Base-by-base conservation (phyloP, 2,797 vertebrate genomes). In the Acestrorhynchus altus region DNA sequence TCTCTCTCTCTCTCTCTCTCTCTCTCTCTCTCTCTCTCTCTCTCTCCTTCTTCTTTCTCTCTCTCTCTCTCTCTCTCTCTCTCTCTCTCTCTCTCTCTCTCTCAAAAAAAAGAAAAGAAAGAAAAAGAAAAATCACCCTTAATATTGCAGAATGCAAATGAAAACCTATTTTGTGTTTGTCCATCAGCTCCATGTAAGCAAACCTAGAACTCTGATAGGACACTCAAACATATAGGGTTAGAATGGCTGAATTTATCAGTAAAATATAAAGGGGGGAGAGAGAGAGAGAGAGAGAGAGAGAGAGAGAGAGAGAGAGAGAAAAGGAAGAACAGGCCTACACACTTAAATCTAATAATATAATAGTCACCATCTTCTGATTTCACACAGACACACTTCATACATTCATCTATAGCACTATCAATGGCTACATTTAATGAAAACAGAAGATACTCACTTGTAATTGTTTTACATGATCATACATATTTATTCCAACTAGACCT, bases 371-470 rank as follows among this genome's bases (percentile, higher is more conserved):
- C 74, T 67, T 77, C 24, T 86, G 76, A 80, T 84, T 85, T 85
- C 68, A 87, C 82, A 81, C 85, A 71, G 20, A 78, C 59, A 83
- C 35, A 77, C 31, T 78, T 86, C 81, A 85, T 87, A 92, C 88
- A 90, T 89, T 89, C 83, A 87, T 79, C 82, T 87, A 86, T 83
- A 89, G 81, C 77, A 84, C 86, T 84, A 88, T 81, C 75, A 84
- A 78, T 75, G 86, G 76, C 80, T 83, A 86, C 80, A 83, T 83
- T 77, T 87, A 86, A 79, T 88, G 86, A 0, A 4, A 42, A 24
- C 13, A 9, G 8, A 42, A 57, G 16, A 61, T 1, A 68, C 56
- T 59, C 31, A 35, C 31, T 59, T 59, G 24, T 24, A 57, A 10
- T 57, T 12, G 22, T 57, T 57, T 28, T 11, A 31, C 31, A 6